These are phyloP conservation scores for Danaus plexippus DNA, from an alignment of 1,140 invertebrate genomes.

Conservation along the genomic window DNA sequence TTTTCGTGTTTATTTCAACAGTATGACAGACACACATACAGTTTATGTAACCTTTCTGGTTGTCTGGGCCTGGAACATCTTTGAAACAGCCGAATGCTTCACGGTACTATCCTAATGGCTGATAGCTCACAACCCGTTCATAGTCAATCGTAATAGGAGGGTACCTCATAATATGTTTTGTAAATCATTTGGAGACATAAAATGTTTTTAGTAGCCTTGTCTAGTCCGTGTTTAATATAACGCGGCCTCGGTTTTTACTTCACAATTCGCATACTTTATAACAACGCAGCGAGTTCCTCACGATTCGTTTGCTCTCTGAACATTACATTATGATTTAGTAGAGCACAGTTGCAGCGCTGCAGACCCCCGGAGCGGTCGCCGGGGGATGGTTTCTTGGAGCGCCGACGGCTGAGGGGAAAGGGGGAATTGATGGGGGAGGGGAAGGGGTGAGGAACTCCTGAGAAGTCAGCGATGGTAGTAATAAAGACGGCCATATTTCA, in stretches of 20 bases:
- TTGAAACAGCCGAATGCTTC: no score
- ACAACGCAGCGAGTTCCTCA: constrained; percentile 17
- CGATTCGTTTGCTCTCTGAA: constrained; percentile 39
- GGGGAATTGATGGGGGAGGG: constrained; percentile 10
- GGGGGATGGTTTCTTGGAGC: constrained; percentile 10
- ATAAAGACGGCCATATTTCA: constrained; percentile 71
- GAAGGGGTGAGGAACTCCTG: constrained; percentile 15
- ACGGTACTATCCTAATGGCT: no score
- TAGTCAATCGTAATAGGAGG: no score
- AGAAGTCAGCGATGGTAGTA: constrained; percentile 51
- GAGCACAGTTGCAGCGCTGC: constrained; percentile 53
- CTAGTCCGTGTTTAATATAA: background rate
- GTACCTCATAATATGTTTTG: no score
- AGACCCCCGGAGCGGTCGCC: constrained; percentile 19
- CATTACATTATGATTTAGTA: constrained; percentile 65
- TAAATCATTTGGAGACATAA: no score
- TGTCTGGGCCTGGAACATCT: no score
- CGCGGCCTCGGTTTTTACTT: background rate
- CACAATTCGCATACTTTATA: constrained; percentile 13
- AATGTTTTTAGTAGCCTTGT: background rate
- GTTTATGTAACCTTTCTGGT: no score
- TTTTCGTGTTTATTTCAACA: no score
- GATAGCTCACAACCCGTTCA: no score
- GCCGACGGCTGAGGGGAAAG: constrained; percentile 6
- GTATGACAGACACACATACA: no score